A percentile compares a stretch with the other conserved stretches of the same genome.
phyloP scores from a whole-genome alignment of 2,797 vertebrate genomes.

The Gymnothorax javanicus region DNA sequence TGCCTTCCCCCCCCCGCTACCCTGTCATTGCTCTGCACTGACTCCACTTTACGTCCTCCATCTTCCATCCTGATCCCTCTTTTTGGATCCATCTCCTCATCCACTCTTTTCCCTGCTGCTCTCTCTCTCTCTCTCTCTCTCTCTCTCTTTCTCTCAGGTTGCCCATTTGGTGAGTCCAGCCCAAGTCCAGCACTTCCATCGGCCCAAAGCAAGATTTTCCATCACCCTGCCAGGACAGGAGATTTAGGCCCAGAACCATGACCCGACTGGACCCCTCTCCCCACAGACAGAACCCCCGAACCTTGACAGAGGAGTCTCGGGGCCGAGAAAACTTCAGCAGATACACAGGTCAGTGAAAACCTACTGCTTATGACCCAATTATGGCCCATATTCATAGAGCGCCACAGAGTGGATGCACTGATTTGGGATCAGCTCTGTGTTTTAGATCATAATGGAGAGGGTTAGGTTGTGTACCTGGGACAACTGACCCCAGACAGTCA shows the following conservation, averaged over 20 bases:
- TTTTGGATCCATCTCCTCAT: not conserved
- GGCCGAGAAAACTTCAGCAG: slow-evolving; percentile 61
- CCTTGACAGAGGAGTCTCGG: slow-evolving; percentile 68
- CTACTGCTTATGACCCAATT: not conserved
- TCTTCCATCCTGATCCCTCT: no score
- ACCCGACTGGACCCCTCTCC: slow-evolving; percentile 67
- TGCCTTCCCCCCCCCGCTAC: not conserved
- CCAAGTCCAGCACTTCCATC: slow-evolving; percentile 44
- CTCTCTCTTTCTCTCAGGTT: slow-evolving; percentile 41
- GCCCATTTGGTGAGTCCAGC: slow-evolving; percentile 33
- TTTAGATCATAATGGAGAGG: no score
- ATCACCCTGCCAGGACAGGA: not conserved
- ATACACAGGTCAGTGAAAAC: slow-evolving; percentile 61
- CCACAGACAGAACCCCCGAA: slow-evolving; percentile 48
- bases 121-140: slow-evolving; percentile 32
- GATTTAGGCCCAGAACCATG: slow-evolving; percentile 53
- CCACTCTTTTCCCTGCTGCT: not conserved
- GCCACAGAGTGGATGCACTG: no score
- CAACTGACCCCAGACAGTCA: no score
- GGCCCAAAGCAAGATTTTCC: slow-evolving; percentile 42
- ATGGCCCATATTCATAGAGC: no score
- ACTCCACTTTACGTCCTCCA: not conserved
- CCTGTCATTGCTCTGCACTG: not conserved
- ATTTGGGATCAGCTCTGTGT: no score
- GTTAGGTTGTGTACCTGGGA: no score